phyloP scores from a whole-genome alignment of 2,797 vertebrate species.

The Cichlasoma orientale region DNA sequence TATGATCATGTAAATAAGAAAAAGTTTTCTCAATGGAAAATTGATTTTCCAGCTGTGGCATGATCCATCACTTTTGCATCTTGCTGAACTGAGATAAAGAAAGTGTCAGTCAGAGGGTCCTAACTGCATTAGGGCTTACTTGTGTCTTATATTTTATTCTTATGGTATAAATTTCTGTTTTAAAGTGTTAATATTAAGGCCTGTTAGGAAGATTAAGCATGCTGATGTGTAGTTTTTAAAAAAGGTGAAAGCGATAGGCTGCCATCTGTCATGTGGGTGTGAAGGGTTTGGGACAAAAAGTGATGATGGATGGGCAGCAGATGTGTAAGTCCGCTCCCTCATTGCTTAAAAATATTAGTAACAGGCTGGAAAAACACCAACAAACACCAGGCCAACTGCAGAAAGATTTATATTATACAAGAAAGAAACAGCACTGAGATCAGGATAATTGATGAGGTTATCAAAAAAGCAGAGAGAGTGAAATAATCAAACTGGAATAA shows the following conservation, averaged over 20 bases:
- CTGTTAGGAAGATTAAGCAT: neutral
- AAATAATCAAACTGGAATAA: slow-evolving; percentile 6
- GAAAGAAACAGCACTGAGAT: slow-evolving; percentile 10
- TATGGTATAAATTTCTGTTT: neutral
- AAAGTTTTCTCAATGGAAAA: slow-evolving; percentile 47
- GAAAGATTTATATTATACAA: slow-evolving; percentile 32
- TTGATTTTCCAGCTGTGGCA: slow-evolving; percentile 52
- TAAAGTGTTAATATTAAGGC: neutral
- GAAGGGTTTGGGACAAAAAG: neutral
- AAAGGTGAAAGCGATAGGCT: neutral
- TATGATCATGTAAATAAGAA: slow-evolving; percentile 58
- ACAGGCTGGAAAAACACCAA: slow-evolving; percentile 31
- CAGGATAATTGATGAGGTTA: slow-evolving; percentile 37
- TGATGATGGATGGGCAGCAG: slow-evolving; percentile 35
- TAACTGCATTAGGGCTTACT: slow-evolving; percentile 1
- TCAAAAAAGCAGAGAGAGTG: slow-evolving; percentile 9
- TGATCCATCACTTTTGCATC: slow-evolving; percentile 58
- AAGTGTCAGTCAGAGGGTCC: slow-evolving; percentile 27
- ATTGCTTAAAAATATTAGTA: slow-evolving; percentile 16
- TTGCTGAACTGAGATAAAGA: slow-evolving; percentile 20
- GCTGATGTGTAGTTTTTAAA: neutral
- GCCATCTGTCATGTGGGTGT: neutral
- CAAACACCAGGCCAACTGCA: neutral
- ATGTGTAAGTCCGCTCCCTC: slow-evolving; percentile 9
- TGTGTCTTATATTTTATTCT: neutral